Conservation (phyloP, 2,888 invertebrate genomes). For the Nemotelus nigrinus region DNA sequence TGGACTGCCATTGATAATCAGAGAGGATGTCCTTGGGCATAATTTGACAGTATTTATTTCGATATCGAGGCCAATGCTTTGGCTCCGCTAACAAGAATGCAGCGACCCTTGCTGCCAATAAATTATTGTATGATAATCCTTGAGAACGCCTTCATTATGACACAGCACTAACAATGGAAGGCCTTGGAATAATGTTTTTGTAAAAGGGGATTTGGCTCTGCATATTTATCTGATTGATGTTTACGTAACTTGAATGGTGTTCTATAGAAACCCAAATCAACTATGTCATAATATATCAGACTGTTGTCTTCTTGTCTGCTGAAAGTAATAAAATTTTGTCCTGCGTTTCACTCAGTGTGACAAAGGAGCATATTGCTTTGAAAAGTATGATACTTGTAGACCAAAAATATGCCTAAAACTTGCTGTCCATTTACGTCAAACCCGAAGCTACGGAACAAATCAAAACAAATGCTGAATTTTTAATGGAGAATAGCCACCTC, state of each 20-base stretch:
- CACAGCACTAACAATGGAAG: constrained; percentile 9
- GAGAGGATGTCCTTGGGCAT: constrained; percentile 27
- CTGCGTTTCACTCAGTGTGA: no score
- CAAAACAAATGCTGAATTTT: no score
- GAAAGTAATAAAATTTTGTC: no score
- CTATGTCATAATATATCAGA: no score
- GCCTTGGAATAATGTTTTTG: background rate
- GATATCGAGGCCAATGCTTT: background rate
- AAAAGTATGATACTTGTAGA: no score
- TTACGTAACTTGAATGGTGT: background rate
- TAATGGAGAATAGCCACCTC: no score
- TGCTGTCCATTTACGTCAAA: no score
- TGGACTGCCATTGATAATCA: constrained; percentile 5
- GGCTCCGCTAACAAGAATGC: constrained; percentile 1
- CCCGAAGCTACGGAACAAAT: no score
- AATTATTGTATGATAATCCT: constrained; percentile 40
- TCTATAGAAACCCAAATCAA: no score
- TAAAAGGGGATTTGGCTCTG: constrained; percentile 19
- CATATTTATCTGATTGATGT: constrained; percentile 15
- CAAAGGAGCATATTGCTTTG: no score
- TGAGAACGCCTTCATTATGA: constrained; percentile 19
- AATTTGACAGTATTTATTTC: constrained; percentile 34
- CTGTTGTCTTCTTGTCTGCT: no score
- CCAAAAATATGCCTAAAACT: no score
- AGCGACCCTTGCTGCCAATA: constrained; percentile 20